These are phyloP conservation scores for Hexactinellida sp. DNA, from an alignment of 37 sponge, comb jelly and placozoan species.

Conservation along the genomic window DNA sequence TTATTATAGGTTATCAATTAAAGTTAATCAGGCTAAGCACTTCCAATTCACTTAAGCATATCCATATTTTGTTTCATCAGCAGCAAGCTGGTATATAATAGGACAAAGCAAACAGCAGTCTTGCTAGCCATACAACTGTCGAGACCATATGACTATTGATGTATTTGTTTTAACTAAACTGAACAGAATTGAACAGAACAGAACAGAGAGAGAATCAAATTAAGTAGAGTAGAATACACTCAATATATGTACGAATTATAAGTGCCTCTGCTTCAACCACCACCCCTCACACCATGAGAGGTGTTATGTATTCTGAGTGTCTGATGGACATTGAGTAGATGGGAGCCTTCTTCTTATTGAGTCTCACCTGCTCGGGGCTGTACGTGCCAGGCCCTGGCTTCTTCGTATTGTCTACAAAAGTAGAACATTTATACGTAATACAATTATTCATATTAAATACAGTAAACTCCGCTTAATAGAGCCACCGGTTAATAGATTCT, in stretches of 20 bases:
- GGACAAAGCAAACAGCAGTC: slow-evolving; percentile 13
- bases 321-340: slow-evolving; percentile 81
- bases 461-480: background rate
- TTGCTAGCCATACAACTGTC: background rate
- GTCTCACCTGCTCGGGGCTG: slow-evolving; percentile 75
- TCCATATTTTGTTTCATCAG: background rate
- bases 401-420: slow-evolving; percentile 54
- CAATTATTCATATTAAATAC: no score
- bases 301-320: slow-evolving; percentile 92
- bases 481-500: no score
- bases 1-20: no score
- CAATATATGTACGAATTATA: no score
- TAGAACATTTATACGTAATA: background rate
- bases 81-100: background rate
- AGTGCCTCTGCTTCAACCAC: no score
- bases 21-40: no score
- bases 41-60: no score
- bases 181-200: background rate
- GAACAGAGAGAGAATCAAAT: background rate
- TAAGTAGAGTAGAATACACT: slow-evolving; percentile 6
- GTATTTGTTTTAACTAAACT: background rate
- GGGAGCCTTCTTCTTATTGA: slow-evolving; percentile 42
- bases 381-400: slow-evolving; percentile 93
- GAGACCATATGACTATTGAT: slow-evolving; percentile 15
- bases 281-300: slow-evolving; percentile 77